Base-by-base conservation (phyloP, 2,113 vertebrate genomes). In the Callaeas wilsoni region DNA sequence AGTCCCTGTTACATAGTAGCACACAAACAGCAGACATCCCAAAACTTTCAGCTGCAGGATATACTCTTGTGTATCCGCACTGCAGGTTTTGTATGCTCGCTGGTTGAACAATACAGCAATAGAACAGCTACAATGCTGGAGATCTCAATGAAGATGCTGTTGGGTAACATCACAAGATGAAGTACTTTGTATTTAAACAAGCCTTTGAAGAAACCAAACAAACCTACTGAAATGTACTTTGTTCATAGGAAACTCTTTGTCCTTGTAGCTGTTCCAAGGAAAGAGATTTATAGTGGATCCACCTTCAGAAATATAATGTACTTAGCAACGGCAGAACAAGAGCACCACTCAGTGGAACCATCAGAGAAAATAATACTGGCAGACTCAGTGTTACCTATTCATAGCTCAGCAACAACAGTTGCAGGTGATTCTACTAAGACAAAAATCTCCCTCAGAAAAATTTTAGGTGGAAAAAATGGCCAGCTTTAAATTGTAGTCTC, bases 261-360 rank as follows among this genome's bases (percentile, higher is more conserved):
- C 56, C 68, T 93, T 83, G 70, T 26, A 78, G 41, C 30, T 83
- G 33, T 44, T 91, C 19, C 68, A 89, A 29, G 50, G 22, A 73
- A 88, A 65, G 16, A 90, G 57, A 84, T 90, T 78, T 85, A 86
- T 21, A 71, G n/a, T 8, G 32, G 71, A 49, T 35, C 44, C 22
- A 46, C 30, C 22, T 42, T 59, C 55, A 70, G 77, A 94, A 86
- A 76, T 10, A 42, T 3, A 53, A 86, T 1, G 42, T n/a, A n/a
- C n/a, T 82, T 23, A 3, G 29, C 41, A 95, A 76, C 22, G 14
- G 82, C 84, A 97, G 96, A 68, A 49, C 96, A 96, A 97, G 86
- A 97, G 97, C 95, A 69, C 98, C 98, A 97, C 97, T 53, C 33
- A 92, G 97, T 98, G 98, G 98, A 78, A 56, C 25, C 75, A 65